Percentiles rank a stretch among this genome's conserved stretches.
phyloP scores from a whole-genome alignment of 2,888 invertebrate species.

The Caenorhabditis angaria region DNA sequence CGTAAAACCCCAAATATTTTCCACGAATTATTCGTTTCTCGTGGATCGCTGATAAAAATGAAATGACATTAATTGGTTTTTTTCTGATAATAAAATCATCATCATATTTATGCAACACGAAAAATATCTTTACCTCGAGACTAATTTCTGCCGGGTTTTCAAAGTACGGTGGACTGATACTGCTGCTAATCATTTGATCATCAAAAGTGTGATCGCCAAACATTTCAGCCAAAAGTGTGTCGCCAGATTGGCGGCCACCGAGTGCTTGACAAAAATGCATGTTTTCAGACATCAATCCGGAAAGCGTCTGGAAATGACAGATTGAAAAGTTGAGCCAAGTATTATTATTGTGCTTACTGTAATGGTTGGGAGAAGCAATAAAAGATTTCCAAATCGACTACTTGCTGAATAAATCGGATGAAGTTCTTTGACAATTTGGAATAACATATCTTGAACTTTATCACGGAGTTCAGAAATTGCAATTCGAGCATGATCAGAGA shows the following conservation, averaged over 20 bases:
- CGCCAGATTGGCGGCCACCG: conserved; percentile 56
- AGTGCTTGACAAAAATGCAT: conserved; percentile 71
- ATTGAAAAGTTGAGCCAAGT: not conserved
- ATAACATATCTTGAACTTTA: conserved; percentile 70
- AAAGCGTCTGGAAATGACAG: conserved; percentile 61
- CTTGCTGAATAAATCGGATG: conserved; percentile 66
- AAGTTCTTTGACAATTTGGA: conserved; percentile 70
- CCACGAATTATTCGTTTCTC: too few species aligned
- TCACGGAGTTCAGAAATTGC: conserved; percentile 68
- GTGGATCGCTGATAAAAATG: too few species aligned
- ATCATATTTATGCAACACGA: too few species aligned
- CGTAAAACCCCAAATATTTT: too few species aligned
- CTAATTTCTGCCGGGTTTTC: conserved; percentile 69
- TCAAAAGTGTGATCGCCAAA: conserved; percentile 64
- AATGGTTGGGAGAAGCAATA: conserved; percentile 69
- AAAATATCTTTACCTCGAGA: conserved; percentile 55
- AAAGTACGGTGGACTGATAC: conserved; percentile 60
- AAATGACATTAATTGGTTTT: too few species aligned
- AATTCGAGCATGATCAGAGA: conserved; percentile 62
- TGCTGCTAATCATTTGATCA: conserved; percentile 48
- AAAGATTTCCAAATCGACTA: conserved; percentile 68
- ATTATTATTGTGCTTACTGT: conserved; percentile 61
- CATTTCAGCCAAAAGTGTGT: conserved; percentile 70
- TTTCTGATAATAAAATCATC: too few species aligned
- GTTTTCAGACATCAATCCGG: conserved; percentile 70